Evolutionary conservation across 1,140 invertebrate species (phyloP), one percentile per base, ranked within the genome.

Genomic region (Zaprionus inermis): DNA sequence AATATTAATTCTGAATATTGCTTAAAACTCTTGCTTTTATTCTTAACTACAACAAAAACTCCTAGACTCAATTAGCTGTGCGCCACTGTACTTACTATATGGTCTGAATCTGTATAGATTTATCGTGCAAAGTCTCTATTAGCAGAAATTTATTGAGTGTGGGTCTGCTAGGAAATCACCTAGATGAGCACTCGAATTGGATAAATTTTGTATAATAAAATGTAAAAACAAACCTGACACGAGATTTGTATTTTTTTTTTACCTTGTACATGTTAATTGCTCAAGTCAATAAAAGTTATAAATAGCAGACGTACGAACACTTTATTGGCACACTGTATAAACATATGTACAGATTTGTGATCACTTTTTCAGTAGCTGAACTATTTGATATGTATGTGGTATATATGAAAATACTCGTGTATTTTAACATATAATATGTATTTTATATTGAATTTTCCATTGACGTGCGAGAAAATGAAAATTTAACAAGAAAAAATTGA

Each of bases 401-500:
- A 49, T n/a, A 20, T 41, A 44, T 57, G 30, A 55, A 36, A 18
- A 32, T 55, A 58, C n/a, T 24, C 32, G 32, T 55, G 28, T 65
- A 11, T 55, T 28, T 32, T 34, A 52, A 46, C 49, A 69, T n/a
- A 72, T 58, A 51, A 61, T 66, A 61, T 79, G 51, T 61, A 41
- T 49, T 75, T 78, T 78, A 71, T 75, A 65, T 69, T 74, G 60
- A 74, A 64, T 56, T 74, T 70, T 74, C 52, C 58, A 70, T 56
- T 74, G 72, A 69, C 72, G 59, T 66, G 65, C 68, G 76, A 75
- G 76, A 80, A 85, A 85, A 83, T 81, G 81, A 78, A 79, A 84
- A 69, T 79, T 69, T 82, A 81, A 81, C 67, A 77, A 81, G 70
- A 77, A 56, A 69, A 67, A 73, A 78, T 81, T 28, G 51, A 51